A percentile compares a stretch with the other conserved stretches of the same genome.
phyloP scores from a whole-genome alignment of 2,888 invertebrate genomes.

The Hesperia comma region DNA sequence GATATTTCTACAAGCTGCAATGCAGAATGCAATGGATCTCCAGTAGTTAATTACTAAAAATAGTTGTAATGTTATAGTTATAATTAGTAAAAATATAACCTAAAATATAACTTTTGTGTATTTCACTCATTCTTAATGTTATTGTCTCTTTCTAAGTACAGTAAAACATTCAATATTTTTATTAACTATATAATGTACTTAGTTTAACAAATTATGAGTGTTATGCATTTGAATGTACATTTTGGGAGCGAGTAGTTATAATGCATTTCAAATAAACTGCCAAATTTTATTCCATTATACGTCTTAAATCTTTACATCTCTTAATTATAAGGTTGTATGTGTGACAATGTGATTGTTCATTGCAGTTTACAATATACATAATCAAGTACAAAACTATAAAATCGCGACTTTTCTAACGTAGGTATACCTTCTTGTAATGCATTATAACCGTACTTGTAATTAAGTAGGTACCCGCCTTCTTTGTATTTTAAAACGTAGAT shows the following conservation, averaged over 20 bases:
- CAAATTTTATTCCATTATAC: background rate
- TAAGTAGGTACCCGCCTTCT: slow-evolving; percentile 6
- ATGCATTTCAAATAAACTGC: slow-evolving; percentile 16
- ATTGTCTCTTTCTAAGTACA: slow-evolving; percentile 62
- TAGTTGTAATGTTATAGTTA: slow-evolving; percentile 62
- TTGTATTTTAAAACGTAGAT: slow-evolving; percentile 10
- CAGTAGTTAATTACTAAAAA: slow-evolving; percentile 62
- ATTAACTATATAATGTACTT: slow-evolving; percentile 31
- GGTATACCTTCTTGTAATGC: slow-evolving; percentile 8
- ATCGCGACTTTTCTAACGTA: slow-evolving; percentile 3
- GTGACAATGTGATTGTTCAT: background rate
- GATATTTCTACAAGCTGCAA: slow-evolving; percentile 57
- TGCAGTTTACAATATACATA: slow-evolving; percentile 2
- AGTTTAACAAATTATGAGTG: slow-evolving; percentile 39
- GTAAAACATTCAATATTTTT: slow-evolving; percentile 43
- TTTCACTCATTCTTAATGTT: slow-evolving; percentile 44
- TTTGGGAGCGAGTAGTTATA: slow-evolving; percentile 10
- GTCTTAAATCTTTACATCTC: background rate
- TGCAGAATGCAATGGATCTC: slow-evolving; percentile 72
- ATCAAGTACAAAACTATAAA: slow-evolving; percentile 6
- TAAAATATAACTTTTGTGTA: slow-evolving; percentile 38
- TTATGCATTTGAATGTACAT: slow-evolving; percentile 44
- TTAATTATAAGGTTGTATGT: background rate
- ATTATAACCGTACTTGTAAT: slow-evolving; percentile 19
- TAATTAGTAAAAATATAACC: slow-evolving; percentile 67